These are phyloP conservation scores for Apamea monoglypha DNA, from an alignment of 2,888 invertebrate genomes.

Conservation along the genomic window DNA sequence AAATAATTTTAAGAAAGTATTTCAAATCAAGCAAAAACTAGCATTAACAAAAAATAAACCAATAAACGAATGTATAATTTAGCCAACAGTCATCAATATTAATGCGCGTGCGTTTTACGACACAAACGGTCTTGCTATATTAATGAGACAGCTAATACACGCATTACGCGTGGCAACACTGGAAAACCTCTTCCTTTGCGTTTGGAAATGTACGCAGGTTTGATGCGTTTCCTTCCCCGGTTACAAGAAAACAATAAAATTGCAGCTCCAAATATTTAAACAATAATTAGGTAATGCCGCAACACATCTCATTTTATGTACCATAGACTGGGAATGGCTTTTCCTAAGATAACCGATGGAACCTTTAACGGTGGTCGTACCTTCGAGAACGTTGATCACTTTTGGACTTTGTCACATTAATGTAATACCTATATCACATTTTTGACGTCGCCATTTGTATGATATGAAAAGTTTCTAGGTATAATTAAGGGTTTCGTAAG, in stretches of 20 bases:
- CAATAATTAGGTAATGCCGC: background rate
- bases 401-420: background rate
- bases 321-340: no score
- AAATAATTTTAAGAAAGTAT: constrained; percentile 6
- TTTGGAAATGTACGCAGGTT: constrained; percentile 42
- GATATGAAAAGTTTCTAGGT: background rate
- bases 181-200: constrained; percentile 47
- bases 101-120: constrained; percentile 46
- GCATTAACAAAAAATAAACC: constrained; percentile 2
- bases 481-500: background rate
- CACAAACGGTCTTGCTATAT: constrained; percentile 30
- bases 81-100: constrained; percentile 50
- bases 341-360: background rate
- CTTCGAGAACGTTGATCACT: background rate
- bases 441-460: background rate
- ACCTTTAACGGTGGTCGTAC: background rate
- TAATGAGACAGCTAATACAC: constrained; percentile 58
- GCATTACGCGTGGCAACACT: constrained; percentile 44
- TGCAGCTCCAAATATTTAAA: background rate
- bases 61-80: constrained; percentile 17
- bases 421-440: background rate
- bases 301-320: background rate
- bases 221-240: constrained; percentile 21
- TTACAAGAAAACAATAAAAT: background rate
- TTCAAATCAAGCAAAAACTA: constrained; percentile 15